Evolutionary conservation across 2,888 invertebrate genomes (phyloP).

Genomic region (Calameuta filiformis): DNA sequence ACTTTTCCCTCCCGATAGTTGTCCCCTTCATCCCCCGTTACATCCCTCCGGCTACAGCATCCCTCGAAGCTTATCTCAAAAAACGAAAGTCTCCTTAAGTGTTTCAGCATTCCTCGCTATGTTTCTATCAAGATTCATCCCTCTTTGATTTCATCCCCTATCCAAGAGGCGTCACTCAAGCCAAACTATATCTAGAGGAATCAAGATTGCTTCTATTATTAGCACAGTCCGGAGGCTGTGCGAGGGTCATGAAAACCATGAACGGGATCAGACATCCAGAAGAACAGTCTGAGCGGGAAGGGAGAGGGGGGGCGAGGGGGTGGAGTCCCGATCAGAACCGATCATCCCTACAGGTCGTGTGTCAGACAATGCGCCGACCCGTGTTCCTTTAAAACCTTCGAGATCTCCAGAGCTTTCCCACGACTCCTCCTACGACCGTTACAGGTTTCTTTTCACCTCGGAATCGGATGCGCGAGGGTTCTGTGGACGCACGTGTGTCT

Average conservation of each 20-base stretch:
- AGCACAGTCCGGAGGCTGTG: slow-evolving; percentile 7
- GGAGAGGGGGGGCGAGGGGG: background rate
- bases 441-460: slow-evolving; percentile 56
- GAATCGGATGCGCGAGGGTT: slow-evolving; percentile 20
- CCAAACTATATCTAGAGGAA: background rate
- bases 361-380: slow-evolving; percentile 48
- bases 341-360: slow-evolving; percentile 36
- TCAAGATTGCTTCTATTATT: background rate
- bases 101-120: background rate
- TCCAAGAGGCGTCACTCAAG: background rate
- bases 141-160: background rate
- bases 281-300: background rate
- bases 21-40: background rate
- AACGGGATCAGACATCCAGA: too few relatives aligned
- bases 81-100: background rate
- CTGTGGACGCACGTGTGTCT: slow-evolving; percentile 25
- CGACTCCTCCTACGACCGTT: slow-evolving; percentile 60
- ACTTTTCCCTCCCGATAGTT: background rate
- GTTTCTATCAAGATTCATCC: background rate
- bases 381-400: slow-evolving; percentile 39
- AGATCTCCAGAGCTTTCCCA: slow-evolving; percentile 53
- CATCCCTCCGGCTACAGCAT: background rate
- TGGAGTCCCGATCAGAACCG: slow-evolving; percentile 10
- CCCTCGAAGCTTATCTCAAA: background rate
- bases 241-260: background rate